Base-by-base conservation (phyloP, 2,113 vertebrate species). In the Neogale vison region DNA sequence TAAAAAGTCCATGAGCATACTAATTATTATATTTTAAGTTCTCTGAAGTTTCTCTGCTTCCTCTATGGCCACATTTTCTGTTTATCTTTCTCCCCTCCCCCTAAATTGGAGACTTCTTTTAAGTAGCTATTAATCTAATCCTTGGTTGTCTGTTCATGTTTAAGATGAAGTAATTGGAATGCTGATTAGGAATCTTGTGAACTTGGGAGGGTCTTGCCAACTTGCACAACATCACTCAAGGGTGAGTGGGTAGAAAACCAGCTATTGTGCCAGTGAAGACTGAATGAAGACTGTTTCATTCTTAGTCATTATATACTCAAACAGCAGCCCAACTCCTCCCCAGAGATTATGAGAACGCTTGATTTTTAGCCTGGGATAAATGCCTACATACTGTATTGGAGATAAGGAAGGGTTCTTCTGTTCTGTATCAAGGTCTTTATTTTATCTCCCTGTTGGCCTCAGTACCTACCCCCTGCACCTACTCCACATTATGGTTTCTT, bases 91-190 rank as follows among this genome's bases (percentile, higher is more conserved):
- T 15, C 23, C 14, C 36, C 26, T 52, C 42, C 29, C 26, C 42
- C 17, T 76, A 80, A 93, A 57, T 31, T 47, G 36, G 74, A 95
- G 71, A 55, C 52, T 85, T 89, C 23, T 72, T 65, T 86, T 90
- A 86, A 65, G 50, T 6, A 76, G 13, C 72, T 90, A 90, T 59
- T 65, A 65, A 90, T 42, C 10, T 57, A 80, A 86, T 50, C 18
- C n/a, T 87, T 88, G 29, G 42, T 69, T 90, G 57, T 81, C 36
- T 71, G 47, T 71, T 96, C n/a, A 61, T 63, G 82, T 83, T 69
- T 94, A 83, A 90, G 74, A 93, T 71, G 67, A 91, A 29, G 74
- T 34, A 76, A 36, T 71, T 91, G 72, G 86, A 96, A 94, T 61
- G 14, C 50, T 96, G 82, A 88, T 91, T 67, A 96, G 23, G 31